Evolutionary conservation across 2,888 invertebrate genomes (phyloP), one percentile per base, ranked within the genome.

Genomic region (Abrostola tripartita): DNA sequence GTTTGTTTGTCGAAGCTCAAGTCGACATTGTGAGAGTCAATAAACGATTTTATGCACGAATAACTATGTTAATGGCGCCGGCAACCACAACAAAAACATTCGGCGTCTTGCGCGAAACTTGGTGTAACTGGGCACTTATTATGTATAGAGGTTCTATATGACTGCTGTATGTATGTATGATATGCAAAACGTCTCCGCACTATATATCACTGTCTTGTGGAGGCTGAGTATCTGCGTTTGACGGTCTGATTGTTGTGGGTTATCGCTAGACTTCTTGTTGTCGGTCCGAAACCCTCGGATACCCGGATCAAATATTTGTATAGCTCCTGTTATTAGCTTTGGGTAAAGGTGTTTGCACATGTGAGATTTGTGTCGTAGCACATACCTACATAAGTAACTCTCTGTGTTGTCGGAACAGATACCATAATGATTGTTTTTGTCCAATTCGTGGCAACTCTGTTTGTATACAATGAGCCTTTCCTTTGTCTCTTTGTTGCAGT

Each of bases 21-120:
- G 72, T 79, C 75, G 79, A 81, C 79, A 81, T 80, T 81, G 71
- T 81, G 74, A 81, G 78, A 86, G 88, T 88, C 88, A 90, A 89
- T 88, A 90, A 88, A 88, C 86, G 83, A 88, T 91, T 91, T 90
- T 81, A 90, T 86, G 90, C 88, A 84, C 82, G 87, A 90, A 90
- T 90, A 90, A 90, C 88, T 91, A 91, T 92, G 91, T 78, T 91
- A 92, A 92, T 92, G 78, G 81, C 76, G 76, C 74, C 66, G 65
- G 74, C 76, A 79, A 82, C 78, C 82, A 83, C 81, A 89, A 88
- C 86, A 91, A 90, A 89, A 90, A 89, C 87, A 87, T 80, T 78
- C 70, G 74, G 64, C 74, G 76, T 81, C 85, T 84, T 81, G 60
- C 59, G 59, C 78, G 74, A 74, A 72, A 76, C 77, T 84, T 71